Evolutionary conservation across 2,797 vertebrate genomes (phyloP).

Genomic region (Apodemus agrarius): DNA sequence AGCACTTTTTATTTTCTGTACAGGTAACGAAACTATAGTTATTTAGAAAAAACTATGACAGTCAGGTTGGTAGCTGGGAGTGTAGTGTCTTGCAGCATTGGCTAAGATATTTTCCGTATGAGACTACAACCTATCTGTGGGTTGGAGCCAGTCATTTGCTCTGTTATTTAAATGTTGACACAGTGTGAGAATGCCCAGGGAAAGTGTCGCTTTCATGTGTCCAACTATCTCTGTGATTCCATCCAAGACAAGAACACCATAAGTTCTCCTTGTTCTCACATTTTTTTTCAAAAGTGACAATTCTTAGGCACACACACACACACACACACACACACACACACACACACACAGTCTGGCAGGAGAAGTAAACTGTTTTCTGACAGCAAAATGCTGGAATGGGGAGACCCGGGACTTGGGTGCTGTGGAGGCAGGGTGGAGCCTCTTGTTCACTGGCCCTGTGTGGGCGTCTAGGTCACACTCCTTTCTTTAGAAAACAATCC

Average conservation of each 20-base stretch:
- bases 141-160: background rate
- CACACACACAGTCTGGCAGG: no score
- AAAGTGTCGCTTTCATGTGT: background rate
- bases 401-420: background rate
- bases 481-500: slow-evolving; percentile 82
- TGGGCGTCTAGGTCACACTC: slow-evolving; percentile 79
- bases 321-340: no score
- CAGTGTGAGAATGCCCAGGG: background rate
- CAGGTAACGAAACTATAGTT: background rate
- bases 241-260: background rate
- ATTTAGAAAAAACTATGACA: background rate
- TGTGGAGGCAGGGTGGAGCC: slow-evolving; percentile 57
- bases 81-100: background rate
- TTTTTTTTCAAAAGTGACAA: background rate
- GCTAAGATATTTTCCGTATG: background rate
- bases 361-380: background rate
- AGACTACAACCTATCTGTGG: background rate
- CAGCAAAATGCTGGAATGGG: background rate
- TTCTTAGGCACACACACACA: background rate
- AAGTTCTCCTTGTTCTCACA: background rate
- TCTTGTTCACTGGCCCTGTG: slow-evolving; percentile 75
- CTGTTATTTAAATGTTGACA: background rate
- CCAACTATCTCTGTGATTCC: background rate
- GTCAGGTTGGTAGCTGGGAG: background rate
- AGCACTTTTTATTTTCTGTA: background rate